Conservation (phyloP, 2,113 vertebrate species). For the Irena cyanogastra region DNA sequence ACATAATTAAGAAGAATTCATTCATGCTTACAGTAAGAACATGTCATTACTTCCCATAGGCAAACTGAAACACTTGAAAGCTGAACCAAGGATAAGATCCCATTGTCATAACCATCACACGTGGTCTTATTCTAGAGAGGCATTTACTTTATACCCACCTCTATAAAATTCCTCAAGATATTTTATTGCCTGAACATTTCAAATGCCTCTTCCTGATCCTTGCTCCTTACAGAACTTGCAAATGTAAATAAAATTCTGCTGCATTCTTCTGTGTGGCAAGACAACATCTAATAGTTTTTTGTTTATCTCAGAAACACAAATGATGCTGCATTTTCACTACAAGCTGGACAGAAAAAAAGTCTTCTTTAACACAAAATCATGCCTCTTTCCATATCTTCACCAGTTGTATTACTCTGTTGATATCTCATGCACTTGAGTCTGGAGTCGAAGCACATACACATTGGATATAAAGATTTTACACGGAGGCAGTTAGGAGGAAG, state of each 20-base stretch:
- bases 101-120: neutral
- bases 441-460: neutral
- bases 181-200: neutral
- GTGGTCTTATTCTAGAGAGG: neutral
- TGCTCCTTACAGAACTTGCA: neutral
- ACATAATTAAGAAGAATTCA: neutral
- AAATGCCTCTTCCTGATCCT: neutral
- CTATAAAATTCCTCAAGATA: neutral
- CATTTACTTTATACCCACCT: neutral
- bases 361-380: neutral
- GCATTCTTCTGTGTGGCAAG: neutral
- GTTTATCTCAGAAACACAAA: neutral
- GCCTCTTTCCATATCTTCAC: neutral
- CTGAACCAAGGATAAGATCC: neutral
- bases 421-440: neutral
- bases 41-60: neutral
- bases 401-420: neutral
- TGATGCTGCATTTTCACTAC: neutral
- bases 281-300: neutral
- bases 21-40: neutral
- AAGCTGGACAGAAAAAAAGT: neutral
- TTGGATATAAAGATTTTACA: neutral
- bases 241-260: neutral
- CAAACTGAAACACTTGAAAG: neutral
- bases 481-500: neutral